Evolutionary conservation across 2,113 vertebrate species (phyloP).

Genomic region (Tricholaema leucomelas): DNA sequence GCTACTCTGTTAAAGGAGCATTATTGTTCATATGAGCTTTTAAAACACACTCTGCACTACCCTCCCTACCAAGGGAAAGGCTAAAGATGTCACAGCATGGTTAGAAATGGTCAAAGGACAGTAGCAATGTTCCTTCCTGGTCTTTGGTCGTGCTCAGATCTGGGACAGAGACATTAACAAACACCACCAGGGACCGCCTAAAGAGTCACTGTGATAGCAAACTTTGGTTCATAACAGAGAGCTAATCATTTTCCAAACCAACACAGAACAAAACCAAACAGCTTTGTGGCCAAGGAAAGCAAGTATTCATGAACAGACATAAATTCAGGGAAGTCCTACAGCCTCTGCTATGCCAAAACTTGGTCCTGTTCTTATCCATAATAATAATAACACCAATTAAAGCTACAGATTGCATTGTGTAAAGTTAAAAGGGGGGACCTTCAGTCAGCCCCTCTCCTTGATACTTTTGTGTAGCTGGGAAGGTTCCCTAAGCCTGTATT

Average conservation of each 20-base stretch:
- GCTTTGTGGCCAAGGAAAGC: conserved; percentile 3
- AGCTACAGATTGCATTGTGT: background rate
- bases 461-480: background rate
- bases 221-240: background rate
- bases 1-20: background rate
- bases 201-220: background rate
- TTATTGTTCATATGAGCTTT: background rate
- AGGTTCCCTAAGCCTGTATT: background rate
- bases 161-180: background rate
- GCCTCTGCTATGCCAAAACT: background rate
- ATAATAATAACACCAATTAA: background rate
- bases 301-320: background rate
- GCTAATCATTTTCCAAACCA: background rate
- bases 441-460: background rate
- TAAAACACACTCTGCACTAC: background rate
- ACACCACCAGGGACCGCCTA: background rate
- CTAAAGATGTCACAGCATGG: background rate
- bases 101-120: background rate
- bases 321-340: background rate
- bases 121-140: background rate
- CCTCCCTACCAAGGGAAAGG: background rate
- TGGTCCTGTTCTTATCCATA: background rate
- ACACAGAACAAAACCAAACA: background rate
- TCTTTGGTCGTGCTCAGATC: background rate
- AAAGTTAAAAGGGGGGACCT: background rate